These are phyloP conservation scores for Peromyscus californicus DNA, from an alignment of 2,113 vertebrate genomes.

Conservation along the genomic window DNA sequence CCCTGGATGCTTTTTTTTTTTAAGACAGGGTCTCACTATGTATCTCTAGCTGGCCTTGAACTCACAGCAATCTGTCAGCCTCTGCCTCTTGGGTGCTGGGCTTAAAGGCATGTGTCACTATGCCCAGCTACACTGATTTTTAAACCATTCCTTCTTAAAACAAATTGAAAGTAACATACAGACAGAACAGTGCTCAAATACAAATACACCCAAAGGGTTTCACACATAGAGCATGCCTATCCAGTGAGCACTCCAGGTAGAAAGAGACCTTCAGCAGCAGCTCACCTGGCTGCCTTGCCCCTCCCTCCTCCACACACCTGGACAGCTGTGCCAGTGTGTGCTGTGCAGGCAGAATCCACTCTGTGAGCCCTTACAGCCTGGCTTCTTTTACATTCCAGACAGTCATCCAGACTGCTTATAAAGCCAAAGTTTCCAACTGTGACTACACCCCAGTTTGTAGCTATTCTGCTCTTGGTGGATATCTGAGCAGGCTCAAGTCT, in stretches of 20 bases:
- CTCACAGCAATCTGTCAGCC: neutral
- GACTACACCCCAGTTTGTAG: neutral
- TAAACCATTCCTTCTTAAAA: neutral
- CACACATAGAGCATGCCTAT: neutral
- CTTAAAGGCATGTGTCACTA: neutral
- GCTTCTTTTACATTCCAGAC: neutral
- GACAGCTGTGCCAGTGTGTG: neutral
- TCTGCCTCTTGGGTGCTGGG: neutral
- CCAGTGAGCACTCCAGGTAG: neutral
- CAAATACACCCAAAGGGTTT: neutral
- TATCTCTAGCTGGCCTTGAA: neutral
- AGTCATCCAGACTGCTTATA: neutral
- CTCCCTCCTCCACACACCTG: neutral
- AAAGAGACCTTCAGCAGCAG: neutral
- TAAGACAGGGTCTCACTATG: neutral
- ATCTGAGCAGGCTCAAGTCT: neutral
- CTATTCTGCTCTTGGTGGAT: neutral
- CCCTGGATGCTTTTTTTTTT: neutral
- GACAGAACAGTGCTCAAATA: neutral
- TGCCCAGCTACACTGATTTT: neutral
- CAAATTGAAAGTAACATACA: neutral
- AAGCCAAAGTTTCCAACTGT: neutral
- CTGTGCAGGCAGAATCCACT: neutral
- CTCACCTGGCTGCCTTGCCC: neutral
- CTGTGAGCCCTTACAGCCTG: neutral